Evolutionary conservation across 2,888 invertebrate species (phyloP), one percentile per base, ranked within the genome.

Genomic region (Pseudeuparius sepicola): DNA sequence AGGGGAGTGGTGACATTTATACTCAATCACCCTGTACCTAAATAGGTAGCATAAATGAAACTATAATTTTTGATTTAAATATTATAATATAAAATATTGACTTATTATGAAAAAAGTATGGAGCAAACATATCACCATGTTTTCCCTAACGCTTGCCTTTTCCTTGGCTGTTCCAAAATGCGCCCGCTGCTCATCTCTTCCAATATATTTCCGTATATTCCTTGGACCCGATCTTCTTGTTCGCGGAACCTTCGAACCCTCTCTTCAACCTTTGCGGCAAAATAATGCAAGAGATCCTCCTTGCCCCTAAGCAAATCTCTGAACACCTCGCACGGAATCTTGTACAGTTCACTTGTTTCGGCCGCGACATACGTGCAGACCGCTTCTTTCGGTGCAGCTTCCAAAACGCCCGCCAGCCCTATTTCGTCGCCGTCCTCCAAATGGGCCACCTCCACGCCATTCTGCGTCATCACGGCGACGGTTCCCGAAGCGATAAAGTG

Each of bases 391-490:
- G n/a, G n/a, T n/a, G n/a, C n/a, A n/a, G n/a, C n/a, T n/a, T n/a
- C n/a, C n/a, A n/a, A n/a, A n/a, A n/a, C n/a, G n/a, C n/a, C n/a
- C n/a, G n/a, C n/a, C n/a, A n/a, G n/a, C n/a, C 68, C 68, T 41
- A 68, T 64, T 39, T 59, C 52, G 15, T 59, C 68, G 0, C 73
- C 73, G 40, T 73, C 74, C 43, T 69, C 63, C 5, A 70, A 47
- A 44, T 66, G 66, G 14, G 52, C 53, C 17, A 63, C 67, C 62
- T 75, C 75, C 33, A 65, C 64, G 4, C 64, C 65, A 1, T 56
- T 52, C 2, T 39, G 35, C 2, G 63, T 60, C 29, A 59, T 60
- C 16, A 66, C 54, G 0, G 65, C 63, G 1, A 69, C 67, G 0
- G 66, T 65, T 1, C 71, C 71, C 14, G 53, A 59, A 1, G 65